Base-by-base conservation (phyloP, 2,113 vertebrate genomes). In the Morphnarchus princeps region DNA sequence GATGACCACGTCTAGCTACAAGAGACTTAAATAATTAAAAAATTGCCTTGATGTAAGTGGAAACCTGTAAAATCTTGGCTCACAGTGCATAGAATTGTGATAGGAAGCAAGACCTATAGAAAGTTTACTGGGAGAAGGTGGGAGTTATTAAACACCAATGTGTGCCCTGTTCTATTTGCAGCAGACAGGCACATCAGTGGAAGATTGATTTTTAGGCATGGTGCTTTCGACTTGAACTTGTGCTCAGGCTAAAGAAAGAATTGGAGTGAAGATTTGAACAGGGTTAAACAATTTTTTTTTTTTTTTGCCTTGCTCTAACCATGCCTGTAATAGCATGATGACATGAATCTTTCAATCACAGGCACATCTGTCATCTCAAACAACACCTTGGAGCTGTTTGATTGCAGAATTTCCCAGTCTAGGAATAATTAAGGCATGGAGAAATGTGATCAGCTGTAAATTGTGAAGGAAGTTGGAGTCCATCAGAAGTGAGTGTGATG, bases 181-280 rank as follows among this genome's bases (percentile, higher is more conserved):
- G 26, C 1, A 1, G 59, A 29, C 26, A 52, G 7, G 19, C 1
- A 5, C 0, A 0, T 43, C 13, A 40, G 38, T 71, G 25, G 11
- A 80, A 70, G 47, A 70, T 4, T 58, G 32, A 54, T 72, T 25
- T 36, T 29, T n/a, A 38, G 50, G 24, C 13, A 10, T 55, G 8
- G 3, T 81, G 43, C 63, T 79, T 89, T 70, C 31, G 78, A 5
- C 42, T 90, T 81, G 26, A 71, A 71, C 21, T 89, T 74, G 26
- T 61, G 34, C 24, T 90, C 34, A 65, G 70, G 19, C 52, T 66
- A 16, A 66, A 57, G 42, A 54, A 89, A n/a, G 24, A 86, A 83
- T 29, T 54, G 67, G 55, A 82, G 14, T 19, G 32, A 91, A 73
- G 45, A 61, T 52, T 49, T 67, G 42, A 65, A 47, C 0, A 2